Conservation (phyloP, 2,113 vertebrate genomes). For the Chloroceryle aenea region DNA sequence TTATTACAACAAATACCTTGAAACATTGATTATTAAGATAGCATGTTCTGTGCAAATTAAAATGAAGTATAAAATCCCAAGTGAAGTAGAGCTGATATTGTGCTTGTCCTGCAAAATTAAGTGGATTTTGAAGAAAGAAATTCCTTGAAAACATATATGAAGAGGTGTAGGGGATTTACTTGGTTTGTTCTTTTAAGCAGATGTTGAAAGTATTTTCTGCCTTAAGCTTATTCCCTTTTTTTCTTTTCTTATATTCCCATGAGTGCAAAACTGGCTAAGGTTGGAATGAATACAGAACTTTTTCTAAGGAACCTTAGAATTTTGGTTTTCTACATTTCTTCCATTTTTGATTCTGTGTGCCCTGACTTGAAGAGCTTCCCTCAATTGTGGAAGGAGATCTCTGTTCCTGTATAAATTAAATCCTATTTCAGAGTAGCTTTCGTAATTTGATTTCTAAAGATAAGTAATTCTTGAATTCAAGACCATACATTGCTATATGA, state of each 20-base stretch:
- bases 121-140: neutral
- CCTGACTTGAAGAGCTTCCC: neutral
- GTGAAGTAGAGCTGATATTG: neutral
- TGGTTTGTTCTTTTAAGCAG: neutral
- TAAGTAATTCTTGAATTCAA: neutral
- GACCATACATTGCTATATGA: neutral
- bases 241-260: neutral
- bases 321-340: neutral
- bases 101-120: neutral
- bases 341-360: neutral
- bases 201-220: neutral
- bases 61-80: neutral
- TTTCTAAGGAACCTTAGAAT: neutral
- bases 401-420: neutral
- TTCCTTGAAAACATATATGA: neutral
- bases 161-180: neutral
- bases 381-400: neutral
- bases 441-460: neutral
- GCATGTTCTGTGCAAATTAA: neutral
- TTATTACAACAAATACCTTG: neutral
- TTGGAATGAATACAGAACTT: neutral
- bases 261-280: neutral
- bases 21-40: neutral
- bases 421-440: neutral
- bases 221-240: neutral